Evolutionary conservation across 2,797 vertebrate genomes (phyloP).

Genomic region (Semaprochilodus insignis): DNA sequence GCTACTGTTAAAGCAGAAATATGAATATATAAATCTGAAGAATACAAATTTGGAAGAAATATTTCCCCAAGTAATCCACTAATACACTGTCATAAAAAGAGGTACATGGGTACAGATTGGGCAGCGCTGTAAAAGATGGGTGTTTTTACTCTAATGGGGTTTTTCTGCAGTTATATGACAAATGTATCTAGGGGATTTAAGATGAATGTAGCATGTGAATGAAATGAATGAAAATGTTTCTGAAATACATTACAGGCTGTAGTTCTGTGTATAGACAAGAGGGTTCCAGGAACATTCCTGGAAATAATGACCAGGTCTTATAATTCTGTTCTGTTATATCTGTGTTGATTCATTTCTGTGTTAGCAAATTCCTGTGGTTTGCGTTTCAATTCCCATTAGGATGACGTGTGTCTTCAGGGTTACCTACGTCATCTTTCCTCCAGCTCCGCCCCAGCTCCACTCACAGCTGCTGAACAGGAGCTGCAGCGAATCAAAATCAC

Average conservation of each 20-base stretch:
- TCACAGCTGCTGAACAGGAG: constrained; percentile 93
- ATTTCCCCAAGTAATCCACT: too few relatives aligned
- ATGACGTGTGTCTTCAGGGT: constrained; percentile 91
- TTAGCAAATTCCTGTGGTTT: not conserved
- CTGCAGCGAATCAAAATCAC: constrained; percentile 96
- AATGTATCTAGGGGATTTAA: too few relatives aligned
- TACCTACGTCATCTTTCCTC: constrained; percentile 92
- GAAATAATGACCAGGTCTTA: constrained; percentile 31
- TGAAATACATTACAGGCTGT: not conserved
- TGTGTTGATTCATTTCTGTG: not conserved
- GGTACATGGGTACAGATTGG: too few relatives aligned
- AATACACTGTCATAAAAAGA: too few relatives aligned
- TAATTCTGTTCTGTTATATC: too few relatives aligned
- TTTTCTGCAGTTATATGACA: too few relatives aligned
- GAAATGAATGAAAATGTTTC: not conserved
- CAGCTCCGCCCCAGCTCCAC: constrained; percentile 88
- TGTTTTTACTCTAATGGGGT: too few relatives aligned
- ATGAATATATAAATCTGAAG: too few relatives aligned
- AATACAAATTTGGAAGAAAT: too few relatives aligned
- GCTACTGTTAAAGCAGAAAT: too few relatives aligned
- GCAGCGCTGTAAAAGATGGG: too few relatives aligned
- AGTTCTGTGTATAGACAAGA: not conserved
- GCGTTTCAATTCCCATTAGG: constrained; percentile 75
- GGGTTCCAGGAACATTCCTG: constrained; percentile 36
- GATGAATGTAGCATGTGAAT: too few relatives aligned